Percentiles rank a stretch among this genome's conserved stretches.
These are phyloP conservation scores for Bothrops jararaca DNA, from an alignment of 2,113 vertebrate species.

Conservation along the genomic window DNA sequence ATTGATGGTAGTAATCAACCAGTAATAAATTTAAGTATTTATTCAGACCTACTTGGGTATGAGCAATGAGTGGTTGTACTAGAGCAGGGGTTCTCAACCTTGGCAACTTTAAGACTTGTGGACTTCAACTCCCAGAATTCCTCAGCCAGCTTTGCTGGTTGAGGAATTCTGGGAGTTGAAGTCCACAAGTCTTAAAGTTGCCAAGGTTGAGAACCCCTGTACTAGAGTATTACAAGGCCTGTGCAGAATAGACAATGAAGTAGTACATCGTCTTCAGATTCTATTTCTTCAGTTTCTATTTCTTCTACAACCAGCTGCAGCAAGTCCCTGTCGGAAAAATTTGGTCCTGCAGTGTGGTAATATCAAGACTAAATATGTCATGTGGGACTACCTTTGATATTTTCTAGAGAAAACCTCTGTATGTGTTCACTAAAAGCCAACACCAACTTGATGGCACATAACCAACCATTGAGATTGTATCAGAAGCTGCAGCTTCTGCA, in stretches of 20 bases:
- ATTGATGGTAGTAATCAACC: not conserved
- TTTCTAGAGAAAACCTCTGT: not conserved
- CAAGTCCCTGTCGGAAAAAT: not conserved
- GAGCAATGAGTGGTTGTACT: not conserved
- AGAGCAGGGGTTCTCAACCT: too few relatives aligned
- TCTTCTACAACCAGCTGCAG: not conserved
- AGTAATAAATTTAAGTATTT: not conserved
- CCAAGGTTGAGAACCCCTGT: too few relatives aligned
- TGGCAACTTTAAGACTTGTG: too few relatives aligned
- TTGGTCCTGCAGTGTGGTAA: not conserved
- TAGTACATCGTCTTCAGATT: not conserved
- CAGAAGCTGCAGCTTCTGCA: not conserved
- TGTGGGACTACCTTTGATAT: not conserved
- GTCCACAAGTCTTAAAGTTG: too few relatives aligned
- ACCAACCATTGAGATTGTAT: not conserved
- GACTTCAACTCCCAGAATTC: too few relatives aligned
- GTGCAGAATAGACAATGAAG: not conserved
- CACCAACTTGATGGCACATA: not conserved
- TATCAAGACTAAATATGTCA: not conserved
- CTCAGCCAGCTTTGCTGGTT: too few relatives aligned
- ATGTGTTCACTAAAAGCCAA: not conserved
- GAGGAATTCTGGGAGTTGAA: too few relatives aligned
- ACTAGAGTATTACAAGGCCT: not conserved
- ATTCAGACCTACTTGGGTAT: not conserved
- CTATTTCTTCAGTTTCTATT: not conserved